Percentiles rank a stretch among this genome's conserved stretches.
These are phyloP conservation scores for Lasiurus cinereus DNA, from an alignment of 2,113 vertebrate species.

Conservation along the genomic window DNA sequence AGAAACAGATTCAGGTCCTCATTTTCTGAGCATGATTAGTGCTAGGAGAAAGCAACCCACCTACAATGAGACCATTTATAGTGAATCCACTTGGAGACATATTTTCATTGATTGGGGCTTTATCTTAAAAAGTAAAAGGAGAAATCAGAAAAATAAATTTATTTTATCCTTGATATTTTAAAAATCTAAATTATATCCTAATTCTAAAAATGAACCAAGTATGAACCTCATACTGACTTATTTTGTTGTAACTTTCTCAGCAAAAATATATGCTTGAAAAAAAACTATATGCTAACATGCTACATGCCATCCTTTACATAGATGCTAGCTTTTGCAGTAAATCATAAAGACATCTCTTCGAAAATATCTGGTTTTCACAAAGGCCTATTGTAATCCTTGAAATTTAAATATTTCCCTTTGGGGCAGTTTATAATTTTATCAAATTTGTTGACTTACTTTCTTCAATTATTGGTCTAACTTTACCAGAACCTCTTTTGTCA, in stretches of 20 bases:
- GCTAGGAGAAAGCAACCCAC: constrained; percentile 1
- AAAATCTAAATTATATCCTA: constrained; percentile 36
- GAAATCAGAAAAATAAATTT: constrained; percentile 37
- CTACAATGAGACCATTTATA: neutral
- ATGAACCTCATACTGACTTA: neutral
- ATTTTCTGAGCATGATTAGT: neutral
- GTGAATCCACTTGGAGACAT: neutral
- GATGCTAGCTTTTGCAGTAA: neutral
- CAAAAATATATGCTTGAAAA: neutral
- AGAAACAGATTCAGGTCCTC: neutral
- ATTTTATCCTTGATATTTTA: neutral
- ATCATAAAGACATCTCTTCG: neutral
- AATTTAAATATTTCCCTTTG: constrained; percentile 1
- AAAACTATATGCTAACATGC: neutral
- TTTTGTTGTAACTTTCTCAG: neutral
- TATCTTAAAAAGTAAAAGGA: constrained; percentile 17
- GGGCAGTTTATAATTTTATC: neutral
- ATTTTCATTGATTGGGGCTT: constrained; percentile 26
- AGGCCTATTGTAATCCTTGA: neutral
- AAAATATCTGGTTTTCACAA: constrained; percentile 34
- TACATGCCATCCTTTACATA: neutral
- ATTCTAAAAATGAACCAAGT: constrained; percentile 22
- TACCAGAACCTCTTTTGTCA: neutral
- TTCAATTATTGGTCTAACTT: neutral
- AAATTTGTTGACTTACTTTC: neutral